Base-by-base conservation (phyloP, 1,140 invertebrate species). In the Caenorhabditis tropicalis region DNA sequence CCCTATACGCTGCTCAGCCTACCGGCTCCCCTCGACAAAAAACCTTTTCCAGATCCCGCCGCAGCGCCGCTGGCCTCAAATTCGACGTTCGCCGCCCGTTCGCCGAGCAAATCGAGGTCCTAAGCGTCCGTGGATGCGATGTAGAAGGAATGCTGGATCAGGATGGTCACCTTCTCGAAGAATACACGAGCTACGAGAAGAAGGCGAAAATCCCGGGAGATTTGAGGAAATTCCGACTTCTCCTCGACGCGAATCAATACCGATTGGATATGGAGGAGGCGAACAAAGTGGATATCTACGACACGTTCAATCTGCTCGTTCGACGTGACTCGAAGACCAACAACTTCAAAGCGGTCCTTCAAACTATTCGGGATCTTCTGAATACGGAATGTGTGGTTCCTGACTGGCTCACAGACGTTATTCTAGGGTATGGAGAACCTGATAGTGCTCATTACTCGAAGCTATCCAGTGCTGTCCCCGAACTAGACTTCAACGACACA, bases 371-470 rank as follows among this genome's bases (percentile, higher is more conserved):
- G 5, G 96, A 98, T 92, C 93, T 99, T 65, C 99, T 99, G 96
- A 99, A 99, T 91, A 98, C 97, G 0, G 95, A 98, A 91, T 99
- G 96, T 92, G 97, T 99, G 21, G 98, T 99, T 0, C 98, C 98
- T 0, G 95, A 98, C 88, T 99, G 98, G 98, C 92, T 99, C 6
- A 96, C 98, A 90, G 96, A 99, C 91, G 95, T 99, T 86, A 95
- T 99, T 81, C 93, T 99, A 4, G 98, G 98, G 0, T 99, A 99
- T 91, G 98, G 97, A 0, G 96, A 99, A 92, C 98, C 98, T 0
- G 95, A 94, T 10, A 95, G 96, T 43, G 98, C 98, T 0, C 96
- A 97, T 91, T 99, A 99, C 92, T 94, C 94, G 6, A 95, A 95
- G 90, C 95, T 97, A 94, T 92, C 93, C 1, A 94, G 95, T 91